Percentiles rank a stretch among this genome's conserved stretches.
Conservation (phyloP, 1,140 invertebrate genomes). For the Mylabris phalerata region DNA sequence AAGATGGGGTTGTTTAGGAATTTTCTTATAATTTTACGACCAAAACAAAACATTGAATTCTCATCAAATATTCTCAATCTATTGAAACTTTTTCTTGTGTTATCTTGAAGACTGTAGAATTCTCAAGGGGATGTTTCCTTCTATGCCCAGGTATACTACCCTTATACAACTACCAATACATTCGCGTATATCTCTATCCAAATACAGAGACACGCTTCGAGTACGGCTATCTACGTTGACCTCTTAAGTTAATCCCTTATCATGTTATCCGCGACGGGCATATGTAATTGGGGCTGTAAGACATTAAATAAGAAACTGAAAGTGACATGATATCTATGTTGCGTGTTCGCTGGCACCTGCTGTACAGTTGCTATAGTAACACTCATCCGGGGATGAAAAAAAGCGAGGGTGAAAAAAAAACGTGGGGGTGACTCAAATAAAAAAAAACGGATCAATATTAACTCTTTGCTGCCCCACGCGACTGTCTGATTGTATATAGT, state of each 20-base stretch:
- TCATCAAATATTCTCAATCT: too few relatives aligned
- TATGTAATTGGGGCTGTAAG: constrained; percentile 14
- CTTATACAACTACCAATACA: too few relatives aligned
- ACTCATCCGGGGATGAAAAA: constrained; percentile 39
- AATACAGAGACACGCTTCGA: too few relatives aligned
- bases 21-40: too few relatives aligned
- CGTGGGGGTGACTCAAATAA: constrained; percentile 45
- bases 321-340: constrained; percentile 37
- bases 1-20: too few relatives aligned
- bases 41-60: too few relatives aligned
- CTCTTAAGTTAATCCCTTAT: background rate
- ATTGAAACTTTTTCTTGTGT: too few relatives aligned
- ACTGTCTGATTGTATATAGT: constrained; percentile 29
- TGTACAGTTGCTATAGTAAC: constrained; percentile 39
- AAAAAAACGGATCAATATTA: constrained; percentile 45
- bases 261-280: background rate
- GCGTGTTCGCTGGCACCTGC: constrained; percentile 39
- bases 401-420: constrained; percentile 42
- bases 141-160: too few relatives aligned
- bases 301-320: constrained; percentile 34
- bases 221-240: too few relatives aligned
- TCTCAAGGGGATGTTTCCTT: too few relatives aligned
- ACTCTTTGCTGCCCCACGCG: constrained; percentile 36
- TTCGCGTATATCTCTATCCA: too few relatives aligned
- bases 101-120: too few relatives aligned